Percentiles rank a stretch among this genome's conserved stretches.
Evolutionary conservation across 2,888 invertebrate genomes (phyloP).

Genomic region (Hydraecia micacea): DNA sequence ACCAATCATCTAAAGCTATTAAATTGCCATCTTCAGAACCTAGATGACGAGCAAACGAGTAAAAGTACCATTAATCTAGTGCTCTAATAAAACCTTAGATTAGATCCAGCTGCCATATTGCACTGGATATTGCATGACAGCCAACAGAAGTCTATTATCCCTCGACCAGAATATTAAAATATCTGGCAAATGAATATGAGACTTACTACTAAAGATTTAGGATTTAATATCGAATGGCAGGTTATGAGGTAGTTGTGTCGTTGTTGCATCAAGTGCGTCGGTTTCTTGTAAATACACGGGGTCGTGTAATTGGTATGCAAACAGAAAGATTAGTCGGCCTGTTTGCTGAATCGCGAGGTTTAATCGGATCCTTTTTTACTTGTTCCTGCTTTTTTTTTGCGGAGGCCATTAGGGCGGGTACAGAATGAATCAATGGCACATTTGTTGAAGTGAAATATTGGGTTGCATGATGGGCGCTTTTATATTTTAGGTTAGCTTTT

Average conservation of each 20-base stretch:
- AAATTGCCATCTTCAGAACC: slow-evolving; percentile 8
- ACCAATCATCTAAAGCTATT: slow-evolving; percentile 10
- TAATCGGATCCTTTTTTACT: slow-evolving; percentile 71
- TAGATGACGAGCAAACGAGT: slow-evolving; percentile 46
- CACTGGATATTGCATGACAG: slow-evolving; percentile 71
- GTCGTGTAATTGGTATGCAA: slow-evolving; percentile 81
- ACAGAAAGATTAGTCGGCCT: slow-evolving; percentile 78
- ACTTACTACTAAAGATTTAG: slow-evolving; percentile 49
- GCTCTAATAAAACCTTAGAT: slow-evolving; percentile 59
- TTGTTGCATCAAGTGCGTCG: slow-evolving; percentile 63
- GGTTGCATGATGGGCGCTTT: slow-evolving; percentile 28
- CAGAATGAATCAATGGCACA: slow-evolving; percentile 43
- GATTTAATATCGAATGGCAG: slow-evolving; percentile 54
- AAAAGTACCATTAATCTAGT: slow-evolving; percentile 21
- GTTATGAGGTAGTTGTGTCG: slow-evolving; percentile 24
- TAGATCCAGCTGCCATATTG: slow-evolving; percentile 59
- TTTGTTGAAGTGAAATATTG: slow-evolving; percentile 51
- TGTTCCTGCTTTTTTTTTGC: slow-evolving; percentile 61
- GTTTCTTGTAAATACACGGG: slow-evolving; percentile 64
- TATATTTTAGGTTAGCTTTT: neutral
- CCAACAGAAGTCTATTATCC: slow-evolving; percentile 71
- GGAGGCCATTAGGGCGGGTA: slow-evolving; percentile 59
- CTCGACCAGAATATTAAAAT: slow-evolving; percentile 61
- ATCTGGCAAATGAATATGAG: slow-evolving; percentile 57
- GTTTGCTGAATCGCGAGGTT: slow-evolving; percentile 69